Base-by-base conservation (phyloP, 2,888 invertebrate species). In the Alloscopus bannaensis region DNA sequence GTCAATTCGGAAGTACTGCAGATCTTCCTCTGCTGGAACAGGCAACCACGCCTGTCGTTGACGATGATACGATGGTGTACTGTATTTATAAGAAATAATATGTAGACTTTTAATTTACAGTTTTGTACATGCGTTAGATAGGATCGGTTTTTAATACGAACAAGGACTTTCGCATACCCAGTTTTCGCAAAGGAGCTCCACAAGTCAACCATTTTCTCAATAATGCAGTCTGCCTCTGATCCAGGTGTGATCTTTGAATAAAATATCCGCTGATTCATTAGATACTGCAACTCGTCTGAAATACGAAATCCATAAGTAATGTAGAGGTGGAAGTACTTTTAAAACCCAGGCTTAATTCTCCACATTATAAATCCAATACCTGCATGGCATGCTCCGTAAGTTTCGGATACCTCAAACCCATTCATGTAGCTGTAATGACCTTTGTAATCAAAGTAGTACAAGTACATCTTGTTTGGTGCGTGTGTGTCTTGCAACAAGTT, bases 211-310 rank as follows among this genome's bases (percentile, higher is more conserved):
- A 83, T 76, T 70, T 80, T 83, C 16, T 76, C 76, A 69, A 71
- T 81, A 3, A 83, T 79, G 0, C 6, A 3, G 16, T 83, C 83
- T 1, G 70, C 76, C 20, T 79, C 72, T 11, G 81, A 81, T 20
- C 78, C 83, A 2, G 52, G 55, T 0, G 42, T n/a, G 45, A 83
- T 80, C 59, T 80, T 79, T 2, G 83, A 83, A 31, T 76, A 71
- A 29, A 69, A 81, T 11, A 83, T 76, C 20, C 69, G 50, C 60
- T 83, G 83, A 45, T 83, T 75, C 70, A 83, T 76, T 16, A 83
- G 40, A 50, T 80, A 81, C 47, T 83, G 83, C 3, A 83, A 65
- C 42, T 83, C 83, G 52, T 83, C 83, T 60, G 31, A 20, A 26
- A 50, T 45, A 26, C 31, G 31, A 64, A 55, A 69, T 16, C n/a